phyloP scores from a whole-genome alignment of 2,888 invertebrate species.

The Tolmerus cingulatus region DNA sequence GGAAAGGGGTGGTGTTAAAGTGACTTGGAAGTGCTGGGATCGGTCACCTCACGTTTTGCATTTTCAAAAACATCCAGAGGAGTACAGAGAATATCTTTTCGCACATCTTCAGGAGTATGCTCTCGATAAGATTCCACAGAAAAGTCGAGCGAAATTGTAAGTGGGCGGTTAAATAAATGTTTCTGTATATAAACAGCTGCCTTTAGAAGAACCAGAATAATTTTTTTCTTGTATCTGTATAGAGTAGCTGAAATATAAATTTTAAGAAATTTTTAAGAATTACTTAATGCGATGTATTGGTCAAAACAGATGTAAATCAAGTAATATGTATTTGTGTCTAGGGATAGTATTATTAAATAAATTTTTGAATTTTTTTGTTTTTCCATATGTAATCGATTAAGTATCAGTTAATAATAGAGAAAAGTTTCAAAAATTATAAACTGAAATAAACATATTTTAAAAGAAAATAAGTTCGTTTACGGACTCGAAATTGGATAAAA shows the following conservation, averaged over 20 bases:
- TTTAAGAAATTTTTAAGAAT: background rate
- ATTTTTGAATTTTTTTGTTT: background rate
- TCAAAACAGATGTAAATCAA: background rate
- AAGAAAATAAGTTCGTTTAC: no score
- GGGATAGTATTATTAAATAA: background rate
- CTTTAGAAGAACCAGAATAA: background rate
- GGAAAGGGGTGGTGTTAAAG: constrained; percentile 78
- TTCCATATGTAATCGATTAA: no score
- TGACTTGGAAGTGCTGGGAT: constrained; percentile 76
- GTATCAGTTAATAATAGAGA: no score
- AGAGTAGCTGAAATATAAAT: background rate
- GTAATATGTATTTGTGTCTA: background rate
- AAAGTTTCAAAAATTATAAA: no score
- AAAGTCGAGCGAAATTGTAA: constrained; percentile 15
- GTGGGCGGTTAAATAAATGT: background rate
- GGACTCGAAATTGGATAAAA: no score
- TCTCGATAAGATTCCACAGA: background rate
- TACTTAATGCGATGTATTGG: background rate
- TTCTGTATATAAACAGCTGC: background rate
- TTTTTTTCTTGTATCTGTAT: background rate
- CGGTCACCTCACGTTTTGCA: constrained; percentile 79
- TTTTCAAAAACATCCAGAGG: constrained; percentile 69
- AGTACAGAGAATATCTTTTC: constrained; percentile 70
- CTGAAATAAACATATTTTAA: no score
- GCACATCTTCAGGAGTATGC: constrained; percentile 66